phyloP scores from a whole-genome alignment of 2,888 invertebrate species.

The Lymantria dispar region DNA sequence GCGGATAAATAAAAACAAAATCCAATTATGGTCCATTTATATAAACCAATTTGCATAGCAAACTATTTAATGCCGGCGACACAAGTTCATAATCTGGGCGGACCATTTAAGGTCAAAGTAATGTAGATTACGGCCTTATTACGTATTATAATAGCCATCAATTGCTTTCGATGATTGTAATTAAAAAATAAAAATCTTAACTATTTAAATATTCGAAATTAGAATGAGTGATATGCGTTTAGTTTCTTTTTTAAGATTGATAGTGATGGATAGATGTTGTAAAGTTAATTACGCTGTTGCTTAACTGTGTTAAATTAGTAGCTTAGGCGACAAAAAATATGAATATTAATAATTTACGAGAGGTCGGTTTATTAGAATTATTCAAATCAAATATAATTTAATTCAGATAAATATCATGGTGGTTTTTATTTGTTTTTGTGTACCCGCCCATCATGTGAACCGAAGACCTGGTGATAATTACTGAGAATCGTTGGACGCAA shows the following conservation, averaged over 20 bases:
- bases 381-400: too few species aligned
- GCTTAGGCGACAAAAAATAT: conserved; percentile 1
- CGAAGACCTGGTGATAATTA: too few species aligned
- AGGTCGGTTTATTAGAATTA: not conserved
- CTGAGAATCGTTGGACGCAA: too few species aligned
- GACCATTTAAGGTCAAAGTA: conserved; percentile 20
- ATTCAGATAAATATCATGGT: too few species aligned
- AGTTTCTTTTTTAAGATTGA: conserved; percentile 18
- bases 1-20: conserved; percentile 37
- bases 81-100: conserved; percentile 24
- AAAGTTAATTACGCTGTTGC: not conserved
- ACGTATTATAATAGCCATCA: conserved; percentile 16
- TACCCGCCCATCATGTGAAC: too few species aligned
- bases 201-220: conserved; percentile 12
- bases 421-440: too few species aligned
- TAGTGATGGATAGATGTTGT: conserved; percentile 12
- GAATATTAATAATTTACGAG: not conserved
- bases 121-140: conserved; percentile 9
- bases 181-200: conserved; percentile 12
- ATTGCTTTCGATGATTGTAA: conserved; percentile 13
- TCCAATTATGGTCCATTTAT: conserved; percentile 42
- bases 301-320: not conserved
- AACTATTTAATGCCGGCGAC: conserved; percentile 34
- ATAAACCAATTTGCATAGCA: conserved; percentile 52
- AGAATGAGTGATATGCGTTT: conserved; percentile 13